Conservation (phyloP, 35 echinoderm and acorn worm genomes). For the Chiridota heheva region DNA sequence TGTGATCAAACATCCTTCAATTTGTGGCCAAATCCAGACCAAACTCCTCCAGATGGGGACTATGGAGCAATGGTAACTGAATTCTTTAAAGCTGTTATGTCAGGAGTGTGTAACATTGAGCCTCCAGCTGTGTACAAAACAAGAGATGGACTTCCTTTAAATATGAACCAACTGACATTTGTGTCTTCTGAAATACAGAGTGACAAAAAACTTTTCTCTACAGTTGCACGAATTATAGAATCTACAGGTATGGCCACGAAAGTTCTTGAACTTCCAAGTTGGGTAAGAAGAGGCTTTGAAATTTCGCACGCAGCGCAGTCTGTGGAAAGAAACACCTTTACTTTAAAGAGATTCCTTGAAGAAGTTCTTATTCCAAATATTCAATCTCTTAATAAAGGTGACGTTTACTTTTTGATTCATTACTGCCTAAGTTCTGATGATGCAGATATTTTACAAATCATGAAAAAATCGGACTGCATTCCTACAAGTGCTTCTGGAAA, state of each 20-base stretch:
- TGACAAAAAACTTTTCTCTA: too few species aligned
- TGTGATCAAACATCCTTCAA: not conserved
- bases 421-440: too few species aligned
- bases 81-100: not conserved
- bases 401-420: too few species aligned
- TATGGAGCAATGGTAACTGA: constrained; percentile 7
- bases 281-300: not conserved
- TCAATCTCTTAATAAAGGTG: too few species aligned
- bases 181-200: too few species aligned
- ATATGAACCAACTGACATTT: too few species aligned
- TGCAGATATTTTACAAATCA: not conserved
- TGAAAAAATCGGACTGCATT: constrained; percentile 15
- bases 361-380: constrained; percentile 5
- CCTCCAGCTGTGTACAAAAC: constrained; percentile 10
- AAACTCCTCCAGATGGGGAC: constrained; percentile 3
- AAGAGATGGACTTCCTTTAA: too few species aligned
- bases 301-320: not conserved
- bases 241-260: too few species aligned
- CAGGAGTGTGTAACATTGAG: not conserved
- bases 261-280: not conserved
- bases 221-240: too few species aligned
- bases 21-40: constrained; percentile 22
- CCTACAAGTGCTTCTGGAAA: not conserved
- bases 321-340: not conserved
- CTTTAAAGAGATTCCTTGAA: not conserved